phyloP scores from a whole-genome alignment of 2,888 invertebrate genomes.

The Megalurothrips usitatus region DNA sequence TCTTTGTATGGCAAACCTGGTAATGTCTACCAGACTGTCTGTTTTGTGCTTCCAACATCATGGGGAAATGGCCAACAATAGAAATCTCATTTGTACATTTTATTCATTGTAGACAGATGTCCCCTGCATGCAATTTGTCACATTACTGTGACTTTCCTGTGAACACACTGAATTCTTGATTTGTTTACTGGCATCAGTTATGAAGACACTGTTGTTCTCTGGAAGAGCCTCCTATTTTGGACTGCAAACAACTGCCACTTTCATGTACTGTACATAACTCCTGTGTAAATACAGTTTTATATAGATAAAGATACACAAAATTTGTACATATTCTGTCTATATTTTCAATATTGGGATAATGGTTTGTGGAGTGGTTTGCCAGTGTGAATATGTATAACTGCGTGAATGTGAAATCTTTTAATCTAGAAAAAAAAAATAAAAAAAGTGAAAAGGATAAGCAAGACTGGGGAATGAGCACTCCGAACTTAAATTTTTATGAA shows the following conservation, averaged over 20 bases:
- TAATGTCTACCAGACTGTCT: no score
- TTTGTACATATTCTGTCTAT: conserved; percentile 8
- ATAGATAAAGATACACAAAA: background rate
- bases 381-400: background rate
- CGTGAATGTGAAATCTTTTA: background rate
- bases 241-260: background rate
- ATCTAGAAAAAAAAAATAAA: background rate
- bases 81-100: no score
- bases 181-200: background rate
- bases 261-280: background rate
- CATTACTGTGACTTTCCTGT: background rate
- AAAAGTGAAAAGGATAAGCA: no score
- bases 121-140: background rate
- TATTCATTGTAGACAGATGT: background rate
- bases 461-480: no score
- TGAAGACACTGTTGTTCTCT: background rate
- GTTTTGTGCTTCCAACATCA: no score
- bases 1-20: no score
- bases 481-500: background rate
- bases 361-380: background rate
- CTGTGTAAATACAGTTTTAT: background rate
- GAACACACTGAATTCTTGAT: no score
- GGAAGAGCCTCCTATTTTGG: background rate
- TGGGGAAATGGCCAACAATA: no score
- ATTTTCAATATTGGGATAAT: conserved; percentile 13